Conservation (phyloP, 2,113 vertebrate species). For the Ceyx melanurus region DNA sequence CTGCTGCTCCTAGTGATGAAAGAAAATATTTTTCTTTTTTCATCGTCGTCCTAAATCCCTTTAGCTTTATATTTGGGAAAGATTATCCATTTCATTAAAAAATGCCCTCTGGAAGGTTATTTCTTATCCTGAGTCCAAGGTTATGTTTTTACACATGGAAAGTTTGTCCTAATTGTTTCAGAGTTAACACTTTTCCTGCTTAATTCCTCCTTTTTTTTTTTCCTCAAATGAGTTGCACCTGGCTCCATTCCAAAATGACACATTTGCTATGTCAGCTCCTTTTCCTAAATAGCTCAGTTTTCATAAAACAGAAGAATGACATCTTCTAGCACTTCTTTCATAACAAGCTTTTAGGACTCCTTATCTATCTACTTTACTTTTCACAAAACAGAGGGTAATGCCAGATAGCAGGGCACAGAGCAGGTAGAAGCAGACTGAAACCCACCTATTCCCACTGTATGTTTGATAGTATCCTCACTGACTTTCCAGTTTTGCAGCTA, state of each 20-base stretch:
- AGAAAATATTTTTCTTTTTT: neutral
- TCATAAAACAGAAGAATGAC: neutral
- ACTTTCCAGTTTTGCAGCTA: neutral
- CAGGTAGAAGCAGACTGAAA: neutral
- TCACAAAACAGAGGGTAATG: neutral
- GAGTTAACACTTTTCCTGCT: neutral
- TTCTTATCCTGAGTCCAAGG: neutral
- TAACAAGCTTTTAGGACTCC: neutral
- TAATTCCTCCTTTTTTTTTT: rapidly evolving
- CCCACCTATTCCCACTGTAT: neutral
- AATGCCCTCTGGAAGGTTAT: neutral
- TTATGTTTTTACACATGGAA: neutral
- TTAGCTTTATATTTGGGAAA: neutral
- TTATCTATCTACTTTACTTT: neutral
- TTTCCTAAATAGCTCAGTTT: neutral
- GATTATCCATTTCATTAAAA: neutral
- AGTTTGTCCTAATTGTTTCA: neutral
- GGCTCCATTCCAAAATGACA: neutral
- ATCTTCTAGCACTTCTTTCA: neutral
- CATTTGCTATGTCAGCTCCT: neutral
- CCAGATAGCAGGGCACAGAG: neutral
- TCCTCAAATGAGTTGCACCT: neutral
- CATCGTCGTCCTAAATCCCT: neutral
- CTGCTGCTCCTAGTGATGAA: neutral
- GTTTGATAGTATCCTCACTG: neutral